These are phyloP conservation scores for Pungitius pungitius DNA, from an alignment of 2,113 vertebrate species.

Conservation along the genomic window DNA sequence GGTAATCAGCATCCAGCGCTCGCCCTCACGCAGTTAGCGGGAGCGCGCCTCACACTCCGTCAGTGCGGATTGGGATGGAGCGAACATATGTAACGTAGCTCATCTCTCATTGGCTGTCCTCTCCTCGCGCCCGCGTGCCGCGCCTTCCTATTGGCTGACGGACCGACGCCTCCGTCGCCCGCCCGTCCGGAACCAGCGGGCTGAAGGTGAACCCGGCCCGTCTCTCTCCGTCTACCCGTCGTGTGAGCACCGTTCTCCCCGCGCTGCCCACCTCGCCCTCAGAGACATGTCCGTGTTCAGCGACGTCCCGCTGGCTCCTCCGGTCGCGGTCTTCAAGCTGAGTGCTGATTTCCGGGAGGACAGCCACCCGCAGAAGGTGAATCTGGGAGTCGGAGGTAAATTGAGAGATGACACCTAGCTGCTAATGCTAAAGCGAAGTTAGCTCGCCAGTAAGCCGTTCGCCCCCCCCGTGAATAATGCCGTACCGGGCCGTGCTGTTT, in stretches of 20 bases:
- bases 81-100: background rate
- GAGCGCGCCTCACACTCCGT: too few species aligned
- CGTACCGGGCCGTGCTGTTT: background rate
- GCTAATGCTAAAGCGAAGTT: constrained; percentile 1
- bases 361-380: constrained; percentile 89
- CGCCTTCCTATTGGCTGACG: constrained; percentile 53
- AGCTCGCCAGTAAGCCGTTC: background rate
- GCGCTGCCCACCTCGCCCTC: background rate
- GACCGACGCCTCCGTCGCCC: background rate
- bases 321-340: constrained; percentile 92
- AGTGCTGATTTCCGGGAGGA: constrained; percentile 92
- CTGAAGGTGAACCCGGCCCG: constrained; percentile 68
- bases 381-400: constrained; percentile 94
- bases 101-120: constrained; percentile 50
- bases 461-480: background rate
- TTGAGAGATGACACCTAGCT: constrained; percentile 50
- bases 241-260: background rate
- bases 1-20: too few species aligned
- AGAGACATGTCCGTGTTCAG: constrained; percentile 84
- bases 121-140: background rate
- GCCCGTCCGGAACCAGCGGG: background rate
- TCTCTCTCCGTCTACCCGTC: constrained; percentile 12
- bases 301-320: constrained; percentile 86
- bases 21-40: too few species aligned
- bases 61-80: too few species aligned